phyloP scores from a whole-genome alignment of 92 coral and sea anemone genomes.

The Pocillopora meandrina region DNA sequence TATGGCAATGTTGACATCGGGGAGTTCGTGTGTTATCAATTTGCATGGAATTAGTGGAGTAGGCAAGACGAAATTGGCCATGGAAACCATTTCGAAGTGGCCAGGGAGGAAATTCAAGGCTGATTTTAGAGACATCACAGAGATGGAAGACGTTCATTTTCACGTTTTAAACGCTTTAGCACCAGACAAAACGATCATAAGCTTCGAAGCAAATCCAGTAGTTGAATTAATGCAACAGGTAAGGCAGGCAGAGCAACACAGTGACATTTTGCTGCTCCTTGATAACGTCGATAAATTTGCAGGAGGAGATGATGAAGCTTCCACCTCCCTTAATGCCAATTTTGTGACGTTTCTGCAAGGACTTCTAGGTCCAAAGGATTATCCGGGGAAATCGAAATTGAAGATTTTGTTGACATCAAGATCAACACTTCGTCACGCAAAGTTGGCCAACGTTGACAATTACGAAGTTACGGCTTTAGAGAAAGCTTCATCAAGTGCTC shows the following conservation, averaged over 20 bases:
- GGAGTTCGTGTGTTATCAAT: slow-evolving; percentile 34
- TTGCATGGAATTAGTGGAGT: slow-evolving; percentile 66
- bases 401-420: slow-evolving; percentile 62
- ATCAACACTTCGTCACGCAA: slow-evolving; percentile 27
- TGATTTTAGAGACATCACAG: slow-evolving; percentile 42
- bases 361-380: slow-evolving; percentile 13
- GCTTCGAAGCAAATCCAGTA: slow-evolving; percentile 5
- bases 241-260: not conserved
- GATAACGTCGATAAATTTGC: slow-evolving; percentile 35
- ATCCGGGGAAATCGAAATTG: slow-evolving; percentile 17
- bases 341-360: slow-evolving; percentile 15
- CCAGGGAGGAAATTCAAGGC: slow-evolving; percentile 20
- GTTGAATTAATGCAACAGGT: slow-evolving; percentile 20
- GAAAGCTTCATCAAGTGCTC: slow-evolving; percentile 21
- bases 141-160: slow-evolving; percentile 22
- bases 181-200: not conserved
- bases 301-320: not conserved
- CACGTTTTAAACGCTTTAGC: slow-evolving; percentile 37
- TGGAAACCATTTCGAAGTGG: slow-evolving; percentile 17
- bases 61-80: slow-evolving; percentile 70
- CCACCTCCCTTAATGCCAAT: not conserved
- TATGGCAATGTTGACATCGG: not conserved
- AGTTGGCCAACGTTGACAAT: slow-evolving; percentile 12
- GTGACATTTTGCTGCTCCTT: not conserved
- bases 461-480: slow-evolving; percentile 53